A percentile compares a stretch with the other conserved stretches of the same genome.
These are phyloP conservation scores for Eunapius fragilis DNA, from an alignment of 37 sponge, comb jelly and placozoan genomes.

Conservation along the genomic window DNA sequence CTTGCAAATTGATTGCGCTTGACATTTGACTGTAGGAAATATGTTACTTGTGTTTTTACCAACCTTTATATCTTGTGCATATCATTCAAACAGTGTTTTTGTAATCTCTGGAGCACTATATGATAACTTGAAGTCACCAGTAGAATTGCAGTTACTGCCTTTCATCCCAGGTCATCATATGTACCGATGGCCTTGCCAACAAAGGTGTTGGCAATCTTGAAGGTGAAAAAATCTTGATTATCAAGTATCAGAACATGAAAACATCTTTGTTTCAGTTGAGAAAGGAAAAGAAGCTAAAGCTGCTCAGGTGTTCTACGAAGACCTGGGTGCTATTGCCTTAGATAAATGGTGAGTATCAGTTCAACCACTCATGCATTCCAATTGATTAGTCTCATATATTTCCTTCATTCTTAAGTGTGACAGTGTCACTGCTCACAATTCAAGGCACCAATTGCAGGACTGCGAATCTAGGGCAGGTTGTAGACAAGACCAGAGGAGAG, in stretches of 20 bases:
- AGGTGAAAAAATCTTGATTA: conserved; percentile 34
- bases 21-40: too few relatives aligned
- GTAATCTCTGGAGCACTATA: too few relatives aligned
- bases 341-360: conserved; percentile 70
- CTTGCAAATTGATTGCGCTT: too few relatives aligned
- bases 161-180: conserved; percentile 71
- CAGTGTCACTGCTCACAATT: conserved; percentile 79
- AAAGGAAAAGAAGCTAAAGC: conserved; percentile 42
- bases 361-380: not conserved
- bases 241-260: not conserved
- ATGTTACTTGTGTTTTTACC: too few relatives aligned
- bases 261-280: conserved; percentile 34
- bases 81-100: too few relatives aligned
- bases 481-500: conserved; percentile 80
- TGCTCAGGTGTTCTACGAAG: conserved; percentile 83
- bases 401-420: conserved; percentile 46
- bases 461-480: conserved; percentile 82
- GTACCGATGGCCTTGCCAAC: conserved; percentile 92
- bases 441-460: conserved; percentile 79
- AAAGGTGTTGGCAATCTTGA: conserved; percentile 83
- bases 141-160: too few relatives aligned
- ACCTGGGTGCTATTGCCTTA: conserved; percentile 63
- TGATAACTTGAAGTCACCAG: not conserved
- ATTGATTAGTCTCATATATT: not conserved
- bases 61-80: too few relatives aligned